Evolutionary conservation across 2,113 vertebrate species (phyloP), one percentile per base, ranked within the genome.

Genomic region (Dryoscopus gambensis): DNA sequence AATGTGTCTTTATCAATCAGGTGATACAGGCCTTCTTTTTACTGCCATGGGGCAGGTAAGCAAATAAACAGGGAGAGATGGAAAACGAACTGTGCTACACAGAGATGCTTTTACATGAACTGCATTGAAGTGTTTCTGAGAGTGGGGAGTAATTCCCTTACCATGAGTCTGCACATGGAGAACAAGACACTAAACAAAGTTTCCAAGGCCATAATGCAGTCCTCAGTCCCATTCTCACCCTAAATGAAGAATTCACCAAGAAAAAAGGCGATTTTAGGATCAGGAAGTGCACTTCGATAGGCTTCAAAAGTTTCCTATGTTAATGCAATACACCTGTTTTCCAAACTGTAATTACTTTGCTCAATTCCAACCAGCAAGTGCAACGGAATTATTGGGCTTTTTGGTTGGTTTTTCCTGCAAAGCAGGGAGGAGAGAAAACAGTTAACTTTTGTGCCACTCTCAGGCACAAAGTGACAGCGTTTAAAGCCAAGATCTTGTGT

Each of bases 81-180:
- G 18, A 57, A 87, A 85, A 82, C 2, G 1, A 73, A n/a, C 30
- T 22, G n/a, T 24, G 31, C 28, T 46, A 14, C 14, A 77, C 5
- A 23, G 79, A 76, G 40, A 21, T 30, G 21, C 14, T 75, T 77
- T 64, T 13, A 33, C 16, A 42, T 56, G 10, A 95, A 84, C n/a
- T 12, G 16, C 27, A 30, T 17, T 49, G 3, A 73, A 81, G 35
- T 16, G 9, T 42, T 39, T 28, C 2, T 67, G 59, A 25, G 1
- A 71, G 28, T 5, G 18, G 24, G 49, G 18, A 42, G 42, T 23
- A 44, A 84, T n/a, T 92, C 15, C 97, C 99, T 99, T 98, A 99
- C 99, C 99, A 99, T 99, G 79, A 99, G 98, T 94, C 98, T 98
- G 98, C 99, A 99, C 98, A 99, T 99, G 96, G 98, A 99, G 96